Base-by-base conservation (phyloP, 2,888 invertebrate genomes). In the Apantesis nais region DNA sequence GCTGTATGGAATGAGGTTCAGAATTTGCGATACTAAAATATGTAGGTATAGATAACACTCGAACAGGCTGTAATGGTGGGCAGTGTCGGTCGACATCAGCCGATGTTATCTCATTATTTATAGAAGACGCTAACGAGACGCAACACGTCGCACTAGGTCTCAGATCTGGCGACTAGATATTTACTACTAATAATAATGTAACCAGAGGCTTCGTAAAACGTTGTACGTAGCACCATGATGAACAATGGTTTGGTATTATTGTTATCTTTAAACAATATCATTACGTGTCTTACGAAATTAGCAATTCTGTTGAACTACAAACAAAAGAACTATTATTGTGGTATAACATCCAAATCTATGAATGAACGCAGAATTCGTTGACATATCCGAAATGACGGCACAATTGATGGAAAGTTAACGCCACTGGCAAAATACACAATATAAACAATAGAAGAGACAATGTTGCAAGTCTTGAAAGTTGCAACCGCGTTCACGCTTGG, bases 91-190 rank as follows among this genome's bases (percentile, higher is more conserved):
- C 78, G 83, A 83, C 83, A 84, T 78, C 75, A 65, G 68, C 74
- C 76, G 92, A 93, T 91, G 80, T 81, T 89, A 92, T 93, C 92
- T 76, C 78, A 77, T 90, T 91, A 90, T 92, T 91, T 92, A 92
- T 92, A 89, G 88, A 83, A 86, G 86, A 87, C 85, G 82, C 88
- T 92, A 92, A 92, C 90, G 86, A 92, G 91, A 89, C 86, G 81
- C 87, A 82, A 79, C 82, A 70, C 83, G 82, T 85, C 82, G 79
- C 82, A 72, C 75, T 77, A 75, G 74, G 79, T 78, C 72, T 76
- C 77, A 85, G 87, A 87, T 88, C 82, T 80, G 82, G 77, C 70
- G 67, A 72, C 68, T 68, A 84, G 88, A 88, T 63, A 44, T 58
- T 78, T 61, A 67, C 67, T 75, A 78, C 77, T 58, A 86, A 84